Conservation (phyloP, 2,113 vertebrate genomes). For the Aspiorhynchus laticeps region DNA sequence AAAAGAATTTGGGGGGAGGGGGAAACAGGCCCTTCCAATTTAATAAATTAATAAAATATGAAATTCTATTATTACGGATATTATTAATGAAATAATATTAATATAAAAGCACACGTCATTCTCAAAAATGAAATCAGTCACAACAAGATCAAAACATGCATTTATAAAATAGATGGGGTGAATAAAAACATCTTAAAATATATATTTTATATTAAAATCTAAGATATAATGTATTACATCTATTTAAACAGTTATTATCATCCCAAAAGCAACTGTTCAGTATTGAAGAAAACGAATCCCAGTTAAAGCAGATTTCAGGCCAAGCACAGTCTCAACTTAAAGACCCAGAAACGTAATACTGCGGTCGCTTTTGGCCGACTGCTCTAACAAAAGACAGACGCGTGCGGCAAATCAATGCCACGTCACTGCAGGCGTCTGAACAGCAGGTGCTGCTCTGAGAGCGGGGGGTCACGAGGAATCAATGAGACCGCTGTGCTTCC, state of each 20-base stretch:
- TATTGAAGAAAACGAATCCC: background rate
- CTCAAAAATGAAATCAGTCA: too few relatives aligned
- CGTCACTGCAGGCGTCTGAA: slow-evolving; percentile 46
- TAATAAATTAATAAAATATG: too few relatives aligned
- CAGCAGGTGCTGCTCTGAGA: slow-evolving; percentile 35
- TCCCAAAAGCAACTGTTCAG: background rate
- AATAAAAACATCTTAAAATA: background rate
- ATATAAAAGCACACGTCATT: too few relatives aligned
- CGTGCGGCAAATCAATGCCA: slow-evolving; percentile 48
- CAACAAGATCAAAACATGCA: too few relatives aligned
- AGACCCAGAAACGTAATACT: slow-evolving; percentile 2
- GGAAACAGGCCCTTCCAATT: too few relatives aligned
- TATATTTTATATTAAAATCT: background rate
- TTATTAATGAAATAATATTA: too few relatives aligned
- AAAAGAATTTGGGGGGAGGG: too few relatives aligned
- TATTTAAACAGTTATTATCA: background rate
- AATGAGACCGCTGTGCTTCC: background rate
- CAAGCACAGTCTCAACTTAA: background rate
- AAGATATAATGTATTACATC: background rate
- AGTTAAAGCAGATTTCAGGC: slow-evolving; percentile 1
- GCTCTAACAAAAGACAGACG: background rate
- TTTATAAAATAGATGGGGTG: background rate
- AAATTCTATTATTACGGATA: too few relatives aligned
- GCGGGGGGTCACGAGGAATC: background rate
- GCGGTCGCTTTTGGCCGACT: background rate